These are phyloP conservation scores for Drosophila obscura DNA, from an alignment of 1,140 invertebrate genomes.

Conservation along the genomic window DNA sequence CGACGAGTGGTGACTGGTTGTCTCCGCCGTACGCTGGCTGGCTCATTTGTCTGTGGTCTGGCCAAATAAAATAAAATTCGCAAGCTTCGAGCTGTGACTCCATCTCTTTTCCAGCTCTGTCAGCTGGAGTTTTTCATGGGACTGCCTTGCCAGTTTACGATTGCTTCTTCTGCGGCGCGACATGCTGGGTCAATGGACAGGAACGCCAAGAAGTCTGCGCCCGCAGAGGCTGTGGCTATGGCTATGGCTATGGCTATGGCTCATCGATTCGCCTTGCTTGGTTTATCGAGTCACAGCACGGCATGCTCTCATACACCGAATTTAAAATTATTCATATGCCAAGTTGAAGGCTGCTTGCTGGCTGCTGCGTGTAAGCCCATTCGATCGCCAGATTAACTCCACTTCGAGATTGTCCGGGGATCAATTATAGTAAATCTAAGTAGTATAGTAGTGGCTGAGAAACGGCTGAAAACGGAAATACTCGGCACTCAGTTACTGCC, in stretches of 20 bases:
- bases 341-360: slow-evolving; percentile 72
- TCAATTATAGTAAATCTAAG: slow-evolving; percentile 57
- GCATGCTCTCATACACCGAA: slow-evolving; percentile 40
- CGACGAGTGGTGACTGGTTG: slow-evolving; percentile 76
- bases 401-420: slow-evolving; percentile 37
- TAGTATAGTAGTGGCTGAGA: slow-evolving; percentile 37
- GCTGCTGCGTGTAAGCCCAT: slow-evolving; percentile 63
- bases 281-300: slow-evolving; percentile 52
- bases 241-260: slow-evolving; percentile 30
- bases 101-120: slow-evolving; percentile 8
- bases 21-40: slow-evolving; percentile 68
- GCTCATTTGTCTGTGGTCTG: slow-evolving; percentile 64
- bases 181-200: slow-evolving; percentile 75
- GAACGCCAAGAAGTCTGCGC: slow-evolving; percentile 61
- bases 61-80: slow-evolving; percentile 46
- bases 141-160: slow-evolving; percentile 41
- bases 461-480: slow-evolving; percentile 66
- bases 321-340: slow-evolving; percentile 75
- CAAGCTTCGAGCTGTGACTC: slow-evolving; percentile 13
- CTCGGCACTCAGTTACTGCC: slow-evolving; percentile 14
- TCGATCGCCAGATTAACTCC: slow-evolving; percentile 65
- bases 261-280: slow-evolving; percentile 60
- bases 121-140: slow-evolving; percentile 21
- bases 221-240: slow-evolving; percentile 17
- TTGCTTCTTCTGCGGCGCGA: slow-evolving; percentile 50